Evolutionary conservation across 2,797 vertebrate genomes (phyloP), one percentile per base, ranked within the genome.

Genomic region (Sebastes wilsoni): DNA sequence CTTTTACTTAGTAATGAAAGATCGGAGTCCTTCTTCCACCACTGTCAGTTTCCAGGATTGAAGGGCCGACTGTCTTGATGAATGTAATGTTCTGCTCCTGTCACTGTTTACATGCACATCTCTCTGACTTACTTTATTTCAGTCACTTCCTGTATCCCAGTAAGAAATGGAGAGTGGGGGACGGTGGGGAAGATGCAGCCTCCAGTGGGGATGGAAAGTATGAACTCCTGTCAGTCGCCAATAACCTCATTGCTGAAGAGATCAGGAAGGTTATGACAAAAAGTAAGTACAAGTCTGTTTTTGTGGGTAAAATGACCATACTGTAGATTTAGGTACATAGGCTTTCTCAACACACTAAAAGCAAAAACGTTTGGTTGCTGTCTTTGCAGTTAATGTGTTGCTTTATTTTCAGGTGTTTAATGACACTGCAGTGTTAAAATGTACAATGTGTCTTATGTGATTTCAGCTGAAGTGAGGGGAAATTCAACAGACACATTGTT

Each of bases 171-270:
- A 90, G 91, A 78, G 77, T 79, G 0, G 94, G 93, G 7, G 96
- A 97, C 22, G 80, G 90, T 0, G 96, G 91, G 76, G 97, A 97
- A 8, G 89, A 95, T 0, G 94, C 94, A 1, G 93, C 96, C 0
- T 95, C 95, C 54, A 97, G 96, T 66, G 97, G 97, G 36, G 99
- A 99, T 61, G 99, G 99, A 64, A 99, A 99, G 92, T 99, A 99
- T 0, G 98, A 99, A 83, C 94, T 99, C 60, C 91, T 99, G 75
- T 94, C 98, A 2, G 95, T 97, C 0, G 96, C 97, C 23, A 98
- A 99, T 75, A 98, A 97, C 70, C 82, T 96, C 1, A 97, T 99
- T 25, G 94, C 95, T 0, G 97, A 99, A 65, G 97, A 99, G 86
- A 96, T 99, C 72, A 97, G 94, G 91, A 97, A 95, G 58, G 93